Evolutionary conservation across 2,888 invertebrate genomes (phyloP).

Genomic region (Leptinotarsa peninsularis): DNA sequence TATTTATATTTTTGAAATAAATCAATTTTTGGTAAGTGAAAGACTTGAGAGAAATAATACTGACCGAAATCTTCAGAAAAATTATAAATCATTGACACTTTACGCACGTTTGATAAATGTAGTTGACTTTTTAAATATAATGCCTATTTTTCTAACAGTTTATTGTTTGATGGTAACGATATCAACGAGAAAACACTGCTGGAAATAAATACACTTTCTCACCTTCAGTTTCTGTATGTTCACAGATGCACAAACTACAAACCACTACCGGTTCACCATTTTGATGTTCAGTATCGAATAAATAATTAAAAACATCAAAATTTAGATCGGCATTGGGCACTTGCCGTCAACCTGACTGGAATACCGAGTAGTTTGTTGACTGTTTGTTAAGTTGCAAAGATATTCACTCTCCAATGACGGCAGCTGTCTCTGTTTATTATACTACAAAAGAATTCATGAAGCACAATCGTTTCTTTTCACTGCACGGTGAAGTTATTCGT

Average conservation of each 20-base stretch:
- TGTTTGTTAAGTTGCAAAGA: constrained; percentile 27
- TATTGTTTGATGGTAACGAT: not conserved
- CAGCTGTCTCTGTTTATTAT: constrained; percentile 13
- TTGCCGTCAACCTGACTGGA: constrained; percentile 22
- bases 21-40: too few relatives aligned
- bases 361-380: constrained; percentile 28
- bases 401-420: constrained; percentile 27
- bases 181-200: not conserved
- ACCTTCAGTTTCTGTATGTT: constrained; percentile 9
- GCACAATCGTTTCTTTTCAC: not conserved
- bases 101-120: too few relatives aligned
- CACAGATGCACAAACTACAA: constrained; percentile 9
- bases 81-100: too few relatives aligned
- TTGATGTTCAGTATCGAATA: constrained; percentile 6
- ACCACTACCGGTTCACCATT: constrained; percentile 30
- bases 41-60: too few relatives aligned
- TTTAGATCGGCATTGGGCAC: constrained; percentile 16
- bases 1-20: too few relatives aligned
- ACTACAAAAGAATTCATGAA: not conserved
- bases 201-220: not conserved
- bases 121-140: too few relatives aligned
- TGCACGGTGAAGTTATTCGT: constrained; percentile 15
- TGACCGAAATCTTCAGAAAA: too few relatives aligned
- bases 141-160: too few relatives aligned
- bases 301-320: constrained; percentile 8